Evolutionary conservation across 1,140 invertebrate species (phyloP).

Genomic region (Maconellicoccus hirsutus): DNA sequence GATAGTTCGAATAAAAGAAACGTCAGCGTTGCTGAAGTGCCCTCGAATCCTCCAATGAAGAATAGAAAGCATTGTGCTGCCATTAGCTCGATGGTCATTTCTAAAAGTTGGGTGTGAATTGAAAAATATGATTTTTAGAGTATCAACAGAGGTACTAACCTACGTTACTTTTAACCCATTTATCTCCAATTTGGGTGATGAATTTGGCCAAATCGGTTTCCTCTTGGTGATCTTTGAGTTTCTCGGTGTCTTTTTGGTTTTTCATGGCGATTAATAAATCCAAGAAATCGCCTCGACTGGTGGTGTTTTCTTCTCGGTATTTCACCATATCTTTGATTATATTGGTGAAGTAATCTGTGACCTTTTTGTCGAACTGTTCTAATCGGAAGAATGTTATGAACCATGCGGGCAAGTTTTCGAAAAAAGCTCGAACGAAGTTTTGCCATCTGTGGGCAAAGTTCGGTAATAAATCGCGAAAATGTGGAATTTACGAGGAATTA

Average conservation of each 20-base stretch:
- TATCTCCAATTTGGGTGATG: slow-evolving; percentile 38
- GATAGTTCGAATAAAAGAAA: slow-evolving; percentile 40
- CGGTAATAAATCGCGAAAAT: no score
- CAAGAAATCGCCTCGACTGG: slow-evolving; percentile 35
- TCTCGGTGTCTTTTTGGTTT: neutral
- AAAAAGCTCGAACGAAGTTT: no score
- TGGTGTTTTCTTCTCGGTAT: slow-evolving; percentile 29
- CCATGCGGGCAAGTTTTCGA: no score
- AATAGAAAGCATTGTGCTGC: slow-evolving; percentile 33
- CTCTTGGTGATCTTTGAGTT: no score
- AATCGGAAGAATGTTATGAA: no score
- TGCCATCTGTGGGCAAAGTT: no score
- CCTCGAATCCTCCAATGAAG: slow-evolving; percentile 44
- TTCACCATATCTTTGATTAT: slow-evolving; percentile 30
- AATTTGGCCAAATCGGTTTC: slow-evolving; percentile 34
- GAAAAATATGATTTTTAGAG: neutral
- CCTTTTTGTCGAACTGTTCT: slow-evolving; percentile 14
- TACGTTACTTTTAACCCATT: slow-evolving; percentile 34
- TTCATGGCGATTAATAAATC: slow-evolving; percentile 28
- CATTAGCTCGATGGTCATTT: neutral
- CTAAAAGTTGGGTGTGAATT: slow-evolving; percentile 24
- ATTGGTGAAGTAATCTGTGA: slow-evolving; percentile 31
- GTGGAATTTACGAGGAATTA: neutral
- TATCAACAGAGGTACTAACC: slow-evolving; percentile 31
- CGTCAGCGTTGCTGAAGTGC: slow-evolving; percentile 40